Conservation (phyloP, 1,140 invertebrate species). For the Argopecten irradians region DNA sequence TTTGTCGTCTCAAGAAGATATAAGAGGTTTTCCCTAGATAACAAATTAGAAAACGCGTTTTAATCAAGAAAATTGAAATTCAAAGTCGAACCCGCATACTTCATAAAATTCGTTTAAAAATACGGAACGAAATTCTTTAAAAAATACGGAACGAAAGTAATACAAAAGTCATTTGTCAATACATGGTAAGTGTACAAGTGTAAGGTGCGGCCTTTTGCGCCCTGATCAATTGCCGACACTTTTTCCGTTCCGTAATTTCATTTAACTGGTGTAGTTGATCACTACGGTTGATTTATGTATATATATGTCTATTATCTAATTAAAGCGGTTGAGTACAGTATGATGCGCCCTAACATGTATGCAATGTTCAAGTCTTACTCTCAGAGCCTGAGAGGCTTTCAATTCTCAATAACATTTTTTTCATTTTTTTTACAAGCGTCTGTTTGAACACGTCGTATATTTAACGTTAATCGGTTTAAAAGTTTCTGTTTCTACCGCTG, state of each 20-base stretch:
- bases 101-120: slow-evolving; percentile 6
- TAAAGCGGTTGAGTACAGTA: neutral
- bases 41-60: slow-evolving; percentile 10
- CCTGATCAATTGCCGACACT: slow-evolving; percentile 7
- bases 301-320: slow-evolving; percentile 2
- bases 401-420: slow-evolving; percentile 8
- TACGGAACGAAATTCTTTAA: neutral
- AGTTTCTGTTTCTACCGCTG: neutral
- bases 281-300: neutral
- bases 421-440: neutral
- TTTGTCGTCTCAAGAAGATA: neutral
- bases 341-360: neutral
- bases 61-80: slow-evolving; percentile 23
- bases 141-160: slow-evolving; percentile 21
- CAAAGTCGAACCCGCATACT: slow-evolving; percentile 1
- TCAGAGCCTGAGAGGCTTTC: neutral
- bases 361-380: neutral
- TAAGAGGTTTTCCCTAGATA: slow-evolving; percentile 16
- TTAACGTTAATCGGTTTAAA: neutral
- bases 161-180: slow-evolving; percentile 22
- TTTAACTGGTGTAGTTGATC: slow-evolving; percentile 6
- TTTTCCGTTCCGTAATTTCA: slow-evolving; percentile 4
- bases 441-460: slow-evolving; percentile 6
- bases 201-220: slow-evolving; percentile 6
- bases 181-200: neutral